Base-by-base conservation (phyloP, 2,888 invertebrate genomes). In the Eudasyphora cyanicolor region DNA sequence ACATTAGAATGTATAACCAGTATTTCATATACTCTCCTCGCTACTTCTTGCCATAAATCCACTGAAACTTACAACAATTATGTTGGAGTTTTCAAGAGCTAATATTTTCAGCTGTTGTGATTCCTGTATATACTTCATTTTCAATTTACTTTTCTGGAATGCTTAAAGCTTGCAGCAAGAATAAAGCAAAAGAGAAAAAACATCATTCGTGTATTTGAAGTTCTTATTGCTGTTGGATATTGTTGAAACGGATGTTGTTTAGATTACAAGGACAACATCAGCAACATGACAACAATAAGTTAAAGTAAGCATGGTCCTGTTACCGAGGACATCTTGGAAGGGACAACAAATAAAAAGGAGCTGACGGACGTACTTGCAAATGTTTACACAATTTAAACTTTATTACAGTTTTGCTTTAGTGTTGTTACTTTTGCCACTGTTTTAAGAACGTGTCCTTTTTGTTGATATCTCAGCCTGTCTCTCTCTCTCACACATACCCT, bases 351-450 rank as follows among this genome's bases (percentile, higher is more conserved):
- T 21, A 71, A 21, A 57, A 21, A 2, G 29, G n/a, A 64, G 74
- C 42, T 64, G 69, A 67, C 67, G 54, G 69, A 67, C 67, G 54
- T 70, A 54, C 62, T 57, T 80, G 74, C 76, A 83, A 85, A 85
- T 87, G 85, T 86, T 87, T 86, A 86, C 82, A 86, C 86, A 87
- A 86, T 86, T 86, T 86, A 79, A 88, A 87, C 85, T 87, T 88
- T 88, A 81, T 86, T 86, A 85, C 85, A 85, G 76, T 86, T 57
- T 24, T 83, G 85, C 76, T 78, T 78, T 82, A 69, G 74, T 82
- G 32, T 76, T 80, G 24, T 85, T 75, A 21, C 49, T 78, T 14
- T 54, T 12, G 70, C 29, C 51, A 24, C 19, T 24, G 24, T 57
- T 57, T 79, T 54, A 64, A 54, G 21, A 83, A 83, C 74, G 51